Evolutionary conservation across 2,113 vertebrate genomes (phyloP).

Genomic region (Pogonocichla stellata): DNA sequence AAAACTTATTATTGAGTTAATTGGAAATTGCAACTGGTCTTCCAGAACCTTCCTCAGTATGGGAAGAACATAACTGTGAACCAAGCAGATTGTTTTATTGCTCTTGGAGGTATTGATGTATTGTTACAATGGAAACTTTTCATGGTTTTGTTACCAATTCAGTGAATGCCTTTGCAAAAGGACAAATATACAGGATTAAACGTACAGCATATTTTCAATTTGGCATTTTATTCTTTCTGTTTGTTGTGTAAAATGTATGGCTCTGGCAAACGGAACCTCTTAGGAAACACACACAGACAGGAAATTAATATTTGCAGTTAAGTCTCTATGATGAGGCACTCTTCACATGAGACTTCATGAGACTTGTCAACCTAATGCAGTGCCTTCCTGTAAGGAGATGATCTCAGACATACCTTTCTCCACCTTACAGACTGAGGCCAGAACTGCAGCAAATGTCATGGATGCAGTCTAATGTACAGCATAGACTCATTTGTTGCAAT

Average conservation of each 20-base stretch:
- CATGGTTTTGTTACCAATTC: not conserved
- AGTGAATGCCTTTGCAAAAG: not conserved
- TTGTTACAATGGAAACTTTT: not conserved
- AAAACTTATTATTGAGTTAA: not conserved
- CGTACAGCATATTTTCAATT: not conserved
- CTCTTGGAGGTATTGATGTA: not conserved
- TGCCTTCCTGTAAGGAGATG: not conserved
- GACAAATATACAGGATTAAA: not conserved
- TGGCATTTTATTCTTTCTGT: not conserved
- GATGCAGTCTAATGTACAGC: rapidly evolving
- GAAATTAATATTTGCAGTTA: not conserved
- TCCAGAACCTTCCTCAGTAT: not conserved
- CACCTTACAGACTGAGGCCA: not conserved
- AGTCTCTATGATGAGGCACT: not conserved
- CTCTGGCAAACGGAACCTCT: not conserved
- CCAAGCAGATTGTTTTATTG: not conserved
- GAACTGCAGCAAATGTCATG: not conserved
- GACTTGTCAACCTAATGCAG: not conserved
- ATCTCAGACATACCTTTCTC: not conserved
- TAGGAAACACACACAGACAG: not conserved
- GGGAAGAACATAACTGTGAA: not conserved
- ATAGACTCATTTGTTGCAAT: not conserved
- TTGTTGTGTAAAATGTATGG: not conserved
- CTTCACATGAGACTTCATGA: too few species aligned
- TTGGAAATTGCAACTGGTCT: rapidly evolving